Conservation (phyloP, 30 jellyfish, hydroid and myxozoan species). For the Pelagia noctiluca region DNA sequence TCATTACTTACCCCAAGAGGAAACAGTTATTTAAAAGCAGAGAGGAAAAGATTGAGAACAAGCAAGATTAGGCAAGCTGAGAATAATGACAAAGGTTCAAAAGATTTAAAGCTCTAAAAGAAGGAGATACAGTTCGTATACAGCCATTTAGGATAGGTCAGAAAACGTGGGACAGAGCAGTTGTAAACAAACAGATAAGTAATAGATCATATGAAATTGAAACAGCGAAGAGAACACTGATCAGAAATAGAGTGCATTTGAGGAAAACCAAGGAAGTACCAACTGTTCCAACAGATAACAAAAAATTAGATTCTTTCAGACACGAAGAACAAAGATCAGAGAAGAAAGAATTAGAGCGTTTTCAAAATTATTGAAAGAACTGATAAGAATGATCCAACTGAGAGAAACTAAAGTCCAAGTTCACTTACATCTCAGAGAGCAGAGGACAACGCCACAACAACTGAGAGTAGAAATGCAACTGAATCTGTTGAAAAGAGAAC, state of each 20-base stretch:
- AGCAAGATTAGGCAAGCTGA: not conserved
- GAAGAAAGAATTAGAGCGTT: constrained; percentile 15
- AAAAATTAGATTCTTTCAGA: not conserved
- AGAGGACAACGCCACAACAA: constrained; percentile 1
- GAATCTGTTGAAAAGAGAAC: not conserved
- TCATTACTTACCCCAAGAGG: constrained; percentile 31
- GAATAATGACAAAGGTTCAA: not conserved
- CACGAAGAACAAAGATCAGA: constrained; percentile 6
- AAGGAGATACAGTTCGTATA: constrained; percentile 43
- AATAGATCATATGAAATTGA: constrained; percentile 41
- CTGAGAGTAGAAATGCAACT: constrained; percentile 16
- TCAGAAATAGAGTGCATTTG: constrained; percentile 15
- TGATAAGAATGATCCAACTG: not conserved
- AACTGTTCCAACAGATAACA: not conserved
- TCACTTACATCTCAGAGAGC: constrained; percentile 16
- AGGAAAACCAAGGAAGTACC: constrained; percentile 31
- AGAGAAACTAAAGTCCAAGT: not conserved
- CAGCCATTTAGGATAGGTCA: constrained; percentile 59
- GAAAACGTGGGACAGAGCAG: constrained; percentile 34
- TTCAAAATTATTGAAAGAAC: too few species aligned
- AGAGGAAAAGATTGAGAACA: constrained; percentile 14
- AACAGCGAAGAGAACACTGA: constrained; percentile 1
- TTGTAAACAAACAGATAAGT: constrained; percentile 30
- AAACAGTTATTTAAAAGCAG: constrained; percentile 7
- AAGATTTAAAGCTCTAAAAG: constrained; percentile 16